Percentiles rank a stretch among this genome's conserved stretches.
These are phyloP conservation scores for Rhodeus uyekii DNA, from an alignment of 2,797 vertebrate species.

Conservation along the genomic window DNA sequence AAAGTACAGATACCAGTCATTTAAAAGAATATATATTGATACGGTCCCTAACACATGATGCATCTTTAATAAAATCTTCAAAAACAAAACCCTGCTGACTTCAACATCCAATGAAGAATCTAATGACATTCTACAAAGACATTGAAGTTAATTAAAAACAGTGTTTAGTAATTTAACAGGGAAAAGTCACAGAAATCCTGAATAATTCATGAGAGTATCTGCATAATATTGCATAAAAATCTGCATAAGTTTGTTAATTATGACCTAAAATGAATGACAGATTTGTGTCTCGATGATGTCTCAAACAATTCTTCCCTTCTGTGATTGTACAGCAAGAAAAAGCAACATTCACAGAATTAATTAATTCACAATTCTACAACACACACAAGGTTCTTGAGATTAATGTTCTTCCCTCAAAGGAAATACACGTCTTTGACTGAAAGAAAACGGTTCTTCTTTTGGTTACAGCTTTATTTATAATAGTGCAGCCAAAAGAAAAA, in stretches of 20 bases:
- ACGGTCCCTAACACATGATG: background rate
- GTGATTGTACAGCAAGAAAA: background rate
- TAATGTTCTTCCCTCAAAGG: too few species aligned
- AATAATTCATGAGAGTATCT: conserved; percentile 1
- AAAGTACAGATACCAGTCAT: background rate
- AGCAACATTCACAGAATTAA: background rate
- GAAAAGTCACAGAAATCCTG: background rate
- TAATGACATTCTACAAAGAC: background rate
- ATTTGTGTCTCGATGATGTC: background rate
- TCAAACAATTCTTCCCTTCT: background rate
- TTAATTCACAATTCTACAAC: too few species aligned
- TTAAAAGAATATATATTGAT: background rate
- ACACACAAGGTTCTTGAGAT: too few species aligned
- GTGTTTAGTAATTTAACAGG: background rate
- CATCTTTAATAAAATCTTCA: background rate
- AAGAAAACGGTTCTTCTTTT: too few species aligned
- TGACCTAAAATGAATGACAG: conserved; percentile 1
- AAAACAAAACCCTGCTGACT: background rate
- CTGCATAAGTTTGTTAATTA: background rate
- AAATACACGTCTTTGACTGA: too few species aligned
- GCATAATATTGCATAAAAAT: conserved; percentile 1
- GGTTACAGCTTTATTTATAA: too few species aligned
- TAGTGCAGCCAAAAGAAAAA: too few species aligned
- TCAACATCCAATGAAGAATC: background rate
- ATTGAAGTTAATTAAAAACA: background rate